Conservation (phyloP, 2,797 vertebrate genomes). For the Acanthornis magna region DNA sequence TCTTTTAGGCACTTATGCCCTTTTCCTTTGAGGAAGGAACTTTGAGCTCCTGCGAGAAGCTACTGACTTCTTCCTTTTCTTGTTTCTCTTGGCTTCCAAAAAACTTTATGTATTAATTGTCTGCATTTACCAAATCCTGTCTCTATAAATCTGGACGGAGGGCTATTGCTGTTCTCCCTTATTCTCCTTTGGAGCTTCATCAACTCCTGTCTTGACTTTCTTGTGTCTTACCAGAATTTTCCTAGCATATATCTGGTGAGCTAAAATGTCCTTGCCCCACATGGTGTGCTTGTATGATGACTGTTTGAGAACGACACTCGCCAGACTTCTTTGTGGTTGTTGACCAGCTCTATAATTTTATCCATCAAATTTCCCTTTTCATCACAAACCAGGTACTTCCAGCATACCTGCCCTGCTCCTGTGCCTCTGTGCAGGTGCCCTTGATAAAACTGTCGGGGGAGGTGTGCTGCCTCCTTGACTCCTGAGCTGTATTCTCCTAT, state of each 20-base stretch:
- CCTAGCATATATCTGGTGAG: background rate
- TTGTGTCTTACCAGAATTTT: background rate
- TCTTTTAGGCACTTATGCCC: background rate
- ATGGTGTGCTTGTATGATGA: background rate
- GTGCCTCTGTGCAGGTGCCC: background rate
- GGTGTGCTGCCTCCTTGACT: background rate
- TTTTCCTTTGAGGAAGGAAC: background rate
- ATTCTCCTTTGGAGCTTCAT: background rate
- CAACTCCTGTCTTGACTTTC: background rate
- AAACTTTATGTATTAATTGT: background rate
- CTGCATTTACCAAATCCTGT: background rate
- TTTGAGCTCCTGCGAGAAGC: background rate
- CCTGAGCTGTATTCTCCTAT: background rate
- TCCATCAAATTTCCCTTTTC: background rate
- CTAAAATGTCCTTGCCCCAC: accelerated
- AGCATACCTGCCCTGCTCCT: background rate
- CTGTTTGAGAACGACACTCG: background rate
- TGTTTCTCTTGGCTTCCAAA: background rate
- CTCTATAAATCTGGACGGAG: background rate
- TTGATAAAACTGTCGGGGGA: background rate
- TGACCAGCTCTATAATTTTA: background rate
- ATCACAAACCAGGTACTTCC: background rate
- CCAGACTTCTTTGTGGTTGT: background rate
- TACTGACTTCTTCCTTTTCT: background rate
- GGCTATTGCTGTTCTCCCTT: background rate